Base-by-base conservation (phyloP, 2,888 invertebrate species). In the Athalia rosae region DNA sequence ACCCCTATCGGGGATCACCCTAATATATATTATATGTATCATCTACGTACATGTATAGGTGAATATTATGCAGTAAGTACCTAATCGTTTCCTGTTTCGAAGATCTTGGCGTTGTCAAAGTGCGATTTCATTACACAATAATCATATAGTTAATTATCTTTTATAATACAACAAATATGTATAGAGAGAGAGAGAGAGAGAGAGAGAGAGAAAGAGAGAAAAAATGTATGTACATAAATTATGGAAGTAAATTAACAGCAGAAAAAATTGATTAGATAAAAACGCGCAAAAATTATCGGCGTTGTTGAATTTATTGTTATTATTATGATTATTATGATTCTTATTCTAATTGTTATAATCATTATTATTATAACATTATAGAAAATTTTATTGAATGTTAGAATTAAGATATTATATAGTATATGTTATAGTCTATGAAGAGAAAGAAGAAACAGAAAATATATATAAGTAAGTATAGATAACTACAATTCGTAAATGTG, bases 1-100 rank as follows among this genome's bases (percentile, higher is more conserved):
- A 28, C 28, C 28, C 28, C 28, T 28, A 28, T 28, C 2, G 28
- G 28, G 28, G 28, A 28, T 28, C 28, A 28, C 28, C 2, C 28
- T 28, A 28, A 28, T 28, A 28, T 28, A 28, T 79, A 80, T 83
- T 79, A 82, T 83, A 79, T 80, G 82, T 83, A 80, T 79, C 50
- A 67, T 67, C 50, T 67, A 4, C 8, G n/a, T 41, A 67, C 50
- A 28, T 28, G 28, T 28, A 53, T 7, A 53, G 53, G 9, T n/a
- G 53, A 7, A 11, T 53, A 53, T 53, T 4, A 53, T 53, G 4
- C 28, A 67, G 67, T 71, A 71, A 45, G 45, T 63, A 13, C 67
- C 67, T n/a, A 28, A 71, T 71, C 58, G 71, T 71, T 58, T 71
- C 71, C 71, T 71, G 43, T 71, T 71, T 71, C 71, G 0, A 71